A percentile compares a stretch with the other conserved stretches of the same genome.
These are phyloP conservation scores for Melieria picta DNA, from an alignment of 2,888 invertebrate genomes.

Conservation along the genomic window DNA sequence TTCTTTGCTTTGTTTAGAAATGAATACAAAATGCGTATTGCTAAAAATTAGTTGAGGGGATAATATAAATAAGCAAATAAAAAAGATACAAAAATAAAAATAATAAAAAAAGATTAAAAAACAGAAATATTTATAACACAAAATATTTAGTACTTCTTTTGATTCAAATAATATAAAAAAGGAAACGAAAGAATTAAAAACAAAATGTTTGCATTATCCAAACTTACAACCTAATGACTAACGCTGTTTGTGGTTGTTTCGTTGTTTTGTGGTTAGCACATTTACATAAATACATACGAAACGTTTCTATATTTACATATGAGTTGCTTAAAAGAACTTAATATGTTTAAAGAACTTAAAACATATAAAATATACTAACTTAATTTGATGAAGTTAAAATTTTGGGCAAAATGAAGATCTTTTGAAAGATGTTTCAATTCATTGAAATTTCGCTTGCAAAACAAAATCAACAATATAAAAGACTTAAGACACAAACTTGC, in stretches of 20 bases:
- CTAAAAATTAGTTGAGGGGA: too few relatives aligned
- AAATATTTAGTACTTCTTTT: too few relatives aligned
- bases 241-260: slow-evolving; percentile 20
- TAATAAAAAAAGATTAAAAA: too few relatives aligned
- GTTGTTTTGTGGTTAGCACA: neutral
- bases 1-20: too few relatives aligned
- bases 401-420: slow-evolving; percentile 48
- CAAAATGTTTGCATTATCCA: neutral
- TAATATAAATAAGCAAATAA: too few relatives aligned
- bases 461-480: slow-evolving; percentile 46
- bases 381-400: too few relatives aligned
- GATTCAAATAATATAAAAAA: too few relatives aligned
- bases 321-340: neutral
- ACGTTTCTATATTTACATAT: neutral
- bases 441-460: slow-evolving; percentile 28
- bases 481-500: slow-evolving; percentile 57
- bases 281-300: neutral
- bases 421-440: slow-evolving; percentile 49
- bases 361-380: slow-evolving; percentile 40
- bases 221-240: slow-evolving; percentile 29
- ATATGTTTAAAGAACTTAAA: neutral
- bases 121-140: too few relatives aligned
- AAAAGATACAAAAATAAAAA: too few relatives aligned
- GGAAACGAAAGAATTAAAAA: too few relatives aligned
- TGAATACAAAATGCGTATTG: too few relatives aligned